Percentiles rank a stretch among this genome's conserved stretches.
These are phyloP conservation scores for Formica exsecta DNA, from an alignment of 1,140 invertebrate species.

Conservation along the genomic window DNA sequence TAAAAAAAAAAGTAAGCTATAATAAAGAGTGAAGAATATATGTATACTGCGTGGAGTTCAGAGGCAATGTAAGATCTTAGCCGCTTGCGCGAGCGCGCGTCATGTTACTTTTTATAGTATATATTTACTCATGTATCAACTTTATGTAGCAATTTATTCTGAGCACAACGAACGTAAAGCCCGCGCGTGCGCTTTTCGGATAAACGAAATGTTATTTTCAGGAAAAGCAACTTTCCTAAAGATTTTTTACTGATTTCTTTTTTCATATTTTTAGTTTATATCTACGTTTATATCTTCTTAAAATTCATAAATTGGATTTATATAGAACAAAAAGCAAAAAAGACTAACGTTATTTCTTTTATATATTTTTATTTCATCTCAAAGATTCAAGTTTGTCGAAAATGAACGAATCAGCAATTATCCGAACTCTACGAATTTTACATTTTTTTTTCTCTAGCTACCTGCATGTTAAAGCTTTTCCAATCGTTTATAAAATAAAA, in stretches of 20 bases:
- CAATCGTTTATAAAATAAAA: conserved; percentile 11
- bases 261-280: neutral
- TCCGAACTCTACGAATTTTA: neutral
- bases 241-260: neutral
- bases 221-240: neutral
- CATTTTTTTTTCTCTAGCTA: neutral
- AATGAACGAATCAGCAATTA: neutral
- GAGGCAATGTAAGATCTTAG: neutral
- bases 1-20: neutral
- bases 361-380: neutral
- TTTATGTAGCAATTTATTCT: neutral
- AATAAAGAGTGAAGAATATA: neutral
- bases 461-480: neutral
- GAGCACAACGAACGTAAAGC: neutral
- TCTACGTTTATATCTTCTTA: neutral
- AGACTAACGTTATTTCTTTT: neutral
- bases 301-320: conserved; percentile 26
- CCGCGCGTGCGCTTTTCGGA: neutral
- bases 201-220: conserved; percentile 18
- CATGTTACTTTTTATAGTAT: neutral
- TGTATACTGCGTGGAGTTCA: neutral
- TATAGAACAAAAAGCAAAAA: neutral
- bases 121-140: neutral
- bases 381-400: neutral
- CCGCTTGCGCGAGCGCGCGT: neutral